Base-by-base conservation (phyloP, 1,140 invertebrate genomes). In the Orchestia grillus region DNA sequence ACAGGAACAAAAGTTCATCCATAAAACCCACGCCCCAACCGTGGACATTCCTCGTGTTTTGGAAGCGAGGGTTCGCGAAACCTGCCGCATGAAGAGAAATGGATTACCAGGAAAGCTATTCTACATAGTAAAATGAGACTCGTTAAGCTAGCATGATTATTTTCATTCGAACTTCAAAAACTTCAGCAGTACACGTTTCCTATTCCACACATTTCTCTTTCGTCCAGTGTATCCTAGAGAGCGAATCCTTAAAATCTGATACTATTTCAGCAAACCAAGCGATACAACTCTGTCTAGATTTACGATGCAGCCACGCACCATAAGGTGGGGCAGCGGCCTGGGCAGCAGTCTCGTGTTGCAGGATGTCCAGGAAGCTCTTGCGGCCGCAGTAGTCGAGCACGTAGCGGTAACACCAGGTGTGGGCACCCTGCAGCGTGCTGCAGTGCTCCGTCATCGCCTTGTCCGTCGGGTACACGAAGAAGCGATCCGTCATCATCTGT, bases 1-100 rank as follows among this genome's bases (percentile, higher is more conserved):
- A 98, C 0, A 98, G 97, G 97, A 98, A 98, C 97, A 98, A 98
- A 42, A 98, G 97, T 95, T 98, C 98, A 96, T 98, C 98, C 0
- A 98, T 98, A 97, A 98, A 98, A 94, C 98, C 98, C 0, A 98
- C 98, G 45, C 98, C 98, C 96, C 96, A 96, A 8, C 96, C 96
- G 42, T 96, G 96, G 0, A 96, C 95, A 44, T 95, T 96, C 4
- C 96, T 95, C 0, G 95, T 96, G 90, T 96, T 96, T n/a, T 96
- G 95, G 96, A 97, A 97, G 36, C 96, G 95, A 0, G 96, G 96
- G 53, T 97, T 96, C 45, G 96, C 90, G 3, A 95, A 44, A 15
- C 92, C 92, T 94, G 44, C 3, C 11, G 28, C 42, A 44, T 90
- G 41, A 4, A 42, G 11, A 11, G 11, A 90, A 90, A 90, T 87